These are phyloP conservation scores for Corythaeola cristata DNA, from an alignment of 2,113 vertebrate species.

Conservation along the genomic window DNA sequence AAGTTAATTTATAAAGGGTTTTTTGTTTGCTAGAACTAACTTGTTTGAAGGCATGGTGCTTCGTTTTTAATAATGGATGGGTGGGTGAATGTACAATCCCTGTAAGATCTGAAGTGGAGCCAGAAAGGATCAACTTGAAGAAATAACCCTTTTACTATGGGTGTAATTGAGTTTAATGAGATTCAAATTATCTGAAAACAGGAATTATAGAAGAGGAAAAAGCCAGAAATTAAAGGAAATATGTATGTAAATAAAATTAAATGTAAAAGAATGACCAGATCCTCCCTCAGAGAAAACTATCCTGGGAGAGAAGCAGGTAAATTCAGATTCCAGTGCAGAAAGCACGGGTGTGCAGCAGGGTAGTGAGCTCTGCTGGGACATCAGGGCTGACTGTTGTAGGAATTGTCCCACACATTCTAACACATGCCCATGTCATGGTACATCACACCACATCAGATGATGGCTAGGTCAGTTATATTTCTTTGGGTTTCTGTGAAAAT, in stretches of 20 bases:
- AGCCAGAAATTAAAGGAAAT: not conserved
- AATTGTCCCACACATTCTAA: not conserved
- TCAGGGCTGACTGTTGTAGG: not conserved
- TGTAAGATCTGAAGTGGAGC: not conserved
- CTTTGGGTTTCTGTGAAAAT: not conserved
- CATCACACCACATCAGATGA: not conserved
- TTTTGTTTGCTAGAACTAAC: not conserved
- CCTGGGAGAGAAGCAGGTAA: accelerated
- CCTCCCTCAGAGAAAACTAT: not conserved
- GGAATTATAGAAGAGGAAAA: not conserved
- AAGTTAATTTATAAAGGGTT: not conserved
- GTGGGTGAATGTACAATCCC: not conserved
- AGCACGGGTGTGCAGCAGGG: accelerated
- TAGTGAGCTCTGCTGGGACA: not conserved
- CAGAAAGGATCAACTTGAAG: not conserved
- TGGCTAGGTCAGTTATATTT: not conserved
- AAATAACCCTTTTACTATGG: not conserved
- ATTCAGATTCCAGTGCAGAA: not conserved
- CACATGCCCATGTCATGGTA: too few species aligned
- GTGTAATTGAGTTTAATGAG: not conserved
- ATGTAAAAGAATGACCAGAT: not conserved
- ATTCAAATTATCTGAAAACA: not conserved
- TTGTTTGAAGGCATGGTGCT: not conserved
- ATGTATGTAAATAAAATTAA: not conserved
- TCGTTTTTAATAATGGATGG: not conserved